A percentile compares a stretch with the other conserved stretches of the same genome.
These are phyloP conservation scores for Tachypleus tridentatus DNA, from an alignment of 1,140 invertebrate species.

Conservation along the genomic window DNA sequence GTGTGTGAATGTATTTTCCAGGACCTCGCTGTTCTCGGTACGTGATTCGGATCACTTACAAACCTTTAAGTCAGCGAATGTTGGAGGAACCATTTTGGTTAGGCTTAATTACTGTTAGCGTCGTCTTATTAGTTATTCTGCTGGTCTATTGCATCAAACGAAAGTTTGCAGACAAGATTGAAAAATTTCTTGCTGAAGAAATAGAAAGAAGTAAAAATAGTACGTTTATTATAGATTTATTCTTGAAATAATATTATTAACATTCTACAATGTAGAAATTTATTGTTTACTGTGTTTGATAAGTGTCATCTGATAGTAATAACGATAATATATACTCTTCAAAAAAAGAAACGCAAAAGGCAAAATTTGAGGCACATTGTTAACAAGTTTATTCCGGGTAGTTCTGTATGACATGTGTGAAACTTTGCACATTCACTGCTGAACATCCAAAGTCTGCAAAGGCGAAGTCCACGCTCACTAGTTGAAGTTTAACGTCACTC, in stretches of 20 bases:
- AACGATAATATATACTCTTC: too few species aligned
- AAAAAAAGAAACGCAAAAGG: neutral
- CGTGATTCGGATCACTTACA: slow-evolving; percentile 51
- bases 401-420: neutral
- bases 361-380: neutral
- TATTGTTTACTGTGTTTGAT: neutral
- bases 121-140: slow-evolving; percentile 56
- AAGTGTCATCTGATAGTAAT: neutral
- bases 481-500: too few species aligned
- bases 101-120: slow-evolving; percentile 60
- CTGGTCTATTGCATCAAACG: slow-evolving; percentile 64
- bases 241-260: neutral
- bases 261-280: neutral
- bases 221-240: slow-evolving; percentile 10
- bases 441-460: too few species aligned
- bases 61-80: slow-evolving; percentile 56
- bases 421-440: too few species aligned
- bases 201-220: slow-evolving; percentile 41
- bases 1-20: slow-evolving; percentile 18
- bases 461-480: too few species aligned
- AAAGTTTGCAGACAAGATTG: slow-evolving; percentile 68
- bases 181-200: slow-evolving; percentile 64
- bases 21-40: slow-evolving; percentile 45
- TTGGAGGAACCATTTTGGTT: slow-evolving; percentile 70
- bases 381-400: neutral